A percentile compares a stretch with the other conserved stretches of the same genome.
phyloP scores from a whole-genome alignment of 35 echinoderm and acorn worm species.

The Nesometra sesokonis region DNA sequence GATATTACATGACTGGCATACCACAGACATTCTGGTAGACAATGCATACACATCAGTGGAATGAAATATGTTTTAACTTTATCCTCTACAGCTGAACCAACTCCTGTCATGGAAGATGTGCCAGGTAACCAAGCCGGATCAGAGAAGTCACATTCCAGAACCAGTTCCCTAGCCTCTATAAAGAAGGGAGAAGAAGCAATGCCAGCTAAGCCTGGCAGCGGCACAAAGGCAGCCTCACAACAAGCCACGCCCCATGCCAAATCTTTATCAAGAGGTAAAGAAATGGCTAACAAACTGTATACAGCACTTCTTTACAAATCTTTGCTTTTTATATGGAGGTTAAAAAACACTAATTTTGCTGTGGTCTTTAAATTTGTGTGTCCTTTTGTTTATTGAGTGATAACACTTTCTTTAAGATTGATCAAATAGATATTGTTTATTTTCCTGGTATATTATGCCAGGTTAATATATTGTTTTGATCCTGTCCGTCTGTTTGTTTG shows the following conservation, averaged over 20 bases:
- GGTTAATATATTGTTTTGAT: too few relatives aligned
- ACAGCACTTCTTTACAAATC: neutral
- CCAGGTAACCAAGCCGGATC: slow-evolving; percentile 19
- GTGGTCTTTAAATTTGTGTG: slow-evolving; percentile 1
- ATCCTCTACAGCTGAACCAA: slow-evolving; percentile 18
- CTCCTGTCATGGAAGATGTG: slow-evolving; percentile 8
- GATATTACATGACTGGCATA: too few relatives aligned
- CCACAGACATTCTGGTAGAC: too few relatives aligned
- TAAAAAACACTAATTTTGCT: neutral
- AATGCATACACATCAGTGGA: too few relatives aligned
- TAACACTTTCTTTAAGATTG: too few relatives aligned
- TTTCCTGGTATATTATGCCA: too few relatives aligned
- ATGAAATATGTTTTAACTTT: neutral
- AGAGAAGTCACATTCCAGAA: slow-evolving; percentile 31
- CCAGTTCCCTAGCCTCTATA: slow-evolving; percentile 46
- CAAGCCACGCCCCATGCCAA: neutral
- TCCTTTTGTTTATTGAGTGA: too few relatives aligned
- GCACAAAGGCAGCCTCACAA: neutral
- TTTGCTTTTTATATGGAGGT: neutral
- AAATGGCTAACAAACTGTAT: too few relatives aligned
- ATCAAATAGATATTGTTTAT: too few relatives aligned
- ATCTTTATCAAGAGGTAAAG: neutral
- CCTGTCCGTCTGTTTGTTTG: too few relatives aligned
- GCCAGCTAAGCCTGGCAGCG: slow-evolving; percentile 19
- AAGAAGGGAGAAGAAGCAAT: slow-evolving; percentile 18